Evolutionary conservation across 2,113 vertebrate species (phyloP).

Genomic region (Orientallactaga bullata): DNA sequence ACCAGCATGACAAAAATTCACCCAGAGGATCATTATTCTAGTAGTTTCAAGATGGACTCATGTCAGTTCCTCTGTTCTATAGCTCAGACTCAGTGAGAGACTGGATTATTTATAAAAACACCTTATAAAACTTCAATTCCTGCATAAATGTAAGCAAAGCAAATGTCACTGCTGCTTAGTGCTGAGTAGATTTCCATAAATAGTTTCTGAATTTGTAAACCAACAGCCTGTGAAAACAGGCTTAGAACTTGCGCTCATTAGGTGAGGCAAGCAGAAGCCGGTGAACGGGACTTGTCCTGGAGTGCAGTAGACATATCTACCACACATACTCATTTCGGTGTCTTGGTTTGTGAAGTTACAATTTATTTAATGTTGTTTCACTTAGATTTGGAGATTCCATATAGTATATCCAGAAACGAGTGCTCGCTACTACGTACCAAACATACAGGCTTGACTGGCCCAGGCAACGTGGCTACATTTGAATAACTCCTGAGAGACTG

Average conservation of each 20-base stretch:
- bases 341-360: background rate
- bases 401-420: conserved; percentile 47
- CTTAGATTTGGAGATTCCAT: conserved; percentile 48
- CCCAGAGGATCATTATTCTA: conserved; percentile 1
- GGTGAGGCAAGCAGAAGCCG: conserved; percentile 30
- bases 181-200: conserved; percentile 9
- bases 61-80: background rate
- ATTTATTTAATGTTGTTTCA: conserved; percentile 42
- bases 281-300: conserved; percentile 12
- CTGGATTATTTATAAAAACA: background rate
- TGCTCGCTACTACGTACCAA: conserved; percentile 54
- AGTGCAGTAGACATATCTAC: background rate
- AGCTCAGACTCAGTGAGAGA: conserved; percentile 42
- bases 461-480: conserved; percentile 66
- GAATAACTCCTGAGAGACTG: conserved; percentile 58
- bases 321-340: conserved; percentile 37
- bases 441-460: conserved; percentile 53
- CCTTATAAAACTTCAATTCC: conserved; percentile 47
- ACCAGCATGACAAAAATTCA: conserved; percentile 37
- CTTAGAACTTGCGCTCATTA: conserved; percentile 12
- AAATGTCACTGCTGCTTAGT: conserved; percentile 49
- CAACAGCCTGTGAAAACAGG: conserved; percentile 44
- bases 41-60: conserved; percentile 22
- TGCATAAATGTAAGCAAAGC: conserved; percentile 36
- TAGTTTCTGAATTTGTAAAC: conserved; percentile 60